These are phyloP conservation scores for Scaptomyza cyrtandrae DNA, from an alignment of 2,888 invertebrate species.

Conservation along the genomic window DNA sequence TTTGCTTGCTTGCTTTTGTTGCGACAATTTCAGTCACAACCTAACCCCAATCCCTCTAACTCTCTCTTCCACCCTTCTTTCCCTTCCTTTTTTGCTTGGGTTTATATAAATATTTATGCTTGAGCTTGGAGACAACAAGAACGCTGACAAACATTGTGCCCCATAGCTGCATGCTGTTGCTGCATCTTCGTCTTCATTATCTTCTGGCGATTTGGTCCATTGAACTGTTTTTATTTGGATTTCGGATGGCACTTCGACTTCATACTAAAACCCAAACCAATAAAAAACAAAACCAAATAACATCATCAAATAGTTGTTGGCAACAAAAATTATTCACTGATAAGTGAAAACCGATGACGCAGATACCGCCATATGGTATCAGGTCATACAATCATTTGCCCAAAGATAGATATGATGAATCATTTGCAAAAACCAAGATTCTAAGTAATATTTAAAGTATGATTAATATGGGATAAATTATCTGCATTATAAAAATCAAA, in stretches of 20 bases:
- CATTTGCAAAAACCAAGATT: background rate
- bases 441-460: background rate
- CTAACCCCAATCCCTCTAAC: background rate
- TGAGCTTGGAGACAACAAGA: slow-evolving; percentile 51
- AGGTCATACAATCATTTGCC: background rate
- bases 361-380: background rate
- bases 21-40: slow-evolving; percentile 18
- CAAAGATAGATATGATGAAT: background rate
- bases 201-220: slow-evolving; percentile 24
- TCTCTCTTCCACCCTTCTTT: background rate
- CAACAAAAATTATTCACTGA: slow-evolving; percentile 8
- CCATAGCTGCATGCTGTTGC: background rate
- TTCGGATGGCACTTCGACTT: slow-evolving; percentile 14
- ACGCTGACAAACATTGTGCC: slow-evolving; percentile 40
- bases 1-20: slow-evolving; percentile 19
- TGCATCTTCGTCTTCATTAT: background rate
- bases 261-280: background rate
- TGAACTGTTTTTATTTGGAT: slow-evolving; percentile 1
- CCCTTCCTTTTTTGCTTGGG: slow-evolving; percentile 4
- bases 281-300: background rate
- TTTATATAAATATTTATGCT: slow-evolving; percentile 72
- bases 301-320: slow-evolving; percentile 2
- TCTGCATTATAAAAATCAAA: too few relatives aligned
- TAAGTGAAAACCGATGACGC: slow-evolving; percentile 6
- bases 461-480: too few relatives aligned